Evolutionary conservation across 2,888 invertebrate genomes (phyloP).

Genomic region (Limnephilus marmoratus): DNA sequence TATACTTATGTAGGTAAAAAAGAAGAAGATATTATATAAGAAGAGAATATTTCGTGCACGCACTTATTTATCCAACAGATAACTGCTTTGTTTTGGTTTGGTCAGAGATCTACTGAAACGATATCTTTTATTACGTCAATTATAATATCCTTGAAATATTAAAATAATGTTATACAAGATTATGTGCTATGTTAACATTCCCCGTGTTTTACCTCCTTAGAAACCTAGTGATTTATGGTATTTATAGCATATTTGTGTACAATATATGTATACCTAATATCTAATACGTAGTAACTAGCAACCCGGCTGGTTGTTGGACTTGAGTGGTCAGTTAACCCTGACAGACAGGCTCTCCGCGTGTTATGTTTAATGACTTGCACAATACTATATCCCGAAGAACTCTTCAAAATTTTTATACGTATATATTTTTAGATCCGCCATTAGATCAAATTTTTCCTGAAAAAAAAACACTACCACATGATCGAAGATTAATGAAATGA

Average conservation of each 20-base stretch:
- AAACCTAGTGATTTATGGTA: neutral
- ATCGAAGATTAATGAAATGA: too few species aligned
- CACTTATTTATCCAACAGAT: too few species aligned
- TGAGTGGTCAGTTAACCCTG: conserved; percentile 25
- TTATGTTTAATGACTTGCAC: conserved; percentile 56
- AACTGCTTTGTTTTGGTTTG: too few species aligned
- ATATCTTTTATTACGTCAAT: neutral
- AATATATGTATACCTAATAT: neutral
- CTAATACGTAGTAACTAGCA: neutral
- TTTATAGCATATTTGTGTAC: neutral
- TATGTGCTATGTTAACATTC: neutral
- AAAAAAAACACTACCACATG: too few species aligned
- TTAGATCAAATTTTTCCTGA: neutral
- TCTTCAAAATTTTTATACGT: neutral
- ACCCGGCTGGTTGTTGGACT: neutral
- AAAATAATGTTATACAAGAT: neutral
- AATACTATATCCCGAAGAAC: neutral
- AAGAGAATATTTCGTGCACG: too few species aligned
- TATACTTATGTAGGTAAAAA: too few species aligned
- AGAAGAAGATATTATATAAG: too few species aligned
- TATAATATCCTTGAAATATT: neutral
- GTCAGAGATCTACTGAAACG: too few species aligned
- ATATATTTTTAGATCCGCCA: neutral
- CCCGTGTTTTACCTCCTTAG: neutral
- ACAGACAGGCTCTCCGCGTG: conserved; percentile 25